A percentile compares a stretch with the other conserved stretches of the same genome.
phyloP scores from a whole-genome alignment of 2,113 vertebrate genomes.

The Riparia riparia region DNA sequence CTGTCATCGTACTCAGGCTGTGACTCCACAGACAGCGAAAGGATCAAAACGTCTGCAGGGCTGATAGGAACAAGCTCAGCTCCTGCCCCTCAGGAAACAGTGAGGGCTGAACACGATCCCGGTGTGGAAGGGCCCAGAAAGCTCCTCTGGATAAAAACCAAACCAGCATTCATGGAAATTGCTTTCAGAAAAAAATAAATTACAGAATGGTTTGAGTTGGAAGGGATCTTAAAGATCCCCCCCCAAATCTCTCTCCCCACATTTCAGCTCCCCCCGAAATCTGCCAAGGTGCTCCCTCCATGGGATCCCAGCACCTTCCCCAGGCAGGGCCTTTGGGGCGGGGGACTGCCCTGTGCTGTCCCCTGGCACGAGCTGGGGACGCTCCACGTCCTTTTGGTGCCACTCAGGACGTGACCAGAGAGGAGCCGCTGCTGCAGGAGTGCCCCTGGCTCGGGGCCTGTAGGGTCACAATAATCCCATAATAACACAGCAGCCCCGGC shows the following conservation, averaged over 20 bases:
- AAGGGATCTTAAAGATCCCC: not conserved
- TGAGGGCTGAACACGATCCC: not conserved
- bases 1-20: not conserved
- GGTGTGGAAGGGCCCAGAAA: not conserved
- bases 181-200: not conserved
- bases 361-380: not conserved
- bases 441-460: not conserved
- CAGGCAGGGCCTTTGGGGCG: not conserved
- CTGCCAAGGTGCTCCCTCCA: not conserved
- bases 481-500: not conserved
- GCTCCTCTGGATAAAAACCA: not conserved
- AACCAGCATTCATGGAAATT: not conserved
- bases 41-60: not conserved
- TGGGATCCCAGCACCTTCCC: not conserved
- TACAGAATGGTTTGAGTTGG: not conserved
- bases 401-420: fast-evolving
- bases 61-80: not conserved
- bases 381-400: not conserved
- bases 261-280: not conserved
- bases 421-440: not conserved
- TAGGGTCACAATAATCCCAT: not conserved
- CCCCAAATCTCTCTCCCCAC: not conserved
- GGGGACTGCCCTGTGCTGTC: fast-evolving
- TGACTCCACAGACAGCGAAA: not conserved
- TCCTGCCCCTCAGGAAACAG: not conserved